phyloP scores from a whole-genome alignment of 2,888 invertebrate species.

The Nebria salina region DNA sequence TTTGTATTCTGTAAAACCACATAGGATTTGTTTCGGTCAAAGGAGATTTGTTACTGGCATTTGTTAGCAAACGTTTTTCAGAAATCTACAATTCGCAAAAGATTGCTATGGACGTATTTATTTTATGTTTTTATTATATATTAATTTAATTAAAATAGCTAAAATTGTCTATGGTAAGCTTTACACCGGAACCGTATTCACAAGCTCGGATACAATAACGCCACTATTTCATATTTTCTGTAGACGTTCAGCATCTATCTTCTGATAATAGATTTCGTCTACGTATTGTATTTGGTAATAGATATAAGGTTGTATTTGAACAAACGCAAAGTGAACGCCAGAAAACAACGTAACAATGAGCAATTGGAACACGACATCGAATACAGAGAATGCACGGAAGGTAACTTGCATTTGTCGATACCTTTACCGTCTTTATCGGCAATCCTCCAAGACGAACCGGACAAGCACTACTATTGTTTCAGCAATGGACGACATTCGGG shows the following conservation, averaged over 20 bases:
- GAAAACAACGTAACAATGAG: not conserved
- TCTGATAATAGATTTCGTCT: slow-evolving; percentile 68
- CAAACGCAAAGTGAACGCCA: slow-evolving; percentile 57
- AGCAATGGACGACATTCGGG: slow-evolving; percentile 76
- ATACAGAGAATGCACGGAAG: slow-evolving; percentile 38
- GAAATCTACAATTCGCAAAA: too few relatives aligned
- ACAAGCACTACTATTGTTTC: slow-evolving; percentile 72
- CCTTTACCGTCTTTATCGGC: slow-evolving; percentile 59
- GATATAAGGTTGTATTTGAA: slow-evolving; percentile 71
- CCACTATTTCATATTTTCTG: slow-evolving; percentile 53
- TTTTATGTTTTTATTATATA: too few relatives aligned
- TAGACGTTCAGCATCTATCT: slow-evolving; percentile 73
- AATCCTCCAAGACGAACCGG: slow-evolving; percentile 58
- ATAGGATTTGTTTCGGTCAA: too few relatives aligned
- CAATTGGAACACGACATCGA: slow-evolving; percentile 17
- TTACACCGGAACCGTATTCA: slow-evolving; percentile 11
- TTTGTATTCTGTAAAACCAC: too few relatives aligned
- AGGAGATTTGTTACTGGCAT: too few relatives aligned
- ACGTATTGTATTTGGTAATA: slow-evolving; percentile 69
- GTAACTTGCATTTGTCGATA: slow-evolving; percentile 51
- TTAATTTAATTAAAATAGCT: not conserved
- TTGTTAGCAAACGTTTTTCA: too few relatives aligned
- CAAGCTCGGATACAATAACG: slow-evolving; percentile 10
- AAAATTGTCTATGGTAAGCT: slow-evolving; percentile 19
- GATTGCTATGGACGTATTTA: too few relatives aligned